Conservation (phyloP, 1,140 invertebrate genomes). For the Heliconius hewitsoni region DNA sequence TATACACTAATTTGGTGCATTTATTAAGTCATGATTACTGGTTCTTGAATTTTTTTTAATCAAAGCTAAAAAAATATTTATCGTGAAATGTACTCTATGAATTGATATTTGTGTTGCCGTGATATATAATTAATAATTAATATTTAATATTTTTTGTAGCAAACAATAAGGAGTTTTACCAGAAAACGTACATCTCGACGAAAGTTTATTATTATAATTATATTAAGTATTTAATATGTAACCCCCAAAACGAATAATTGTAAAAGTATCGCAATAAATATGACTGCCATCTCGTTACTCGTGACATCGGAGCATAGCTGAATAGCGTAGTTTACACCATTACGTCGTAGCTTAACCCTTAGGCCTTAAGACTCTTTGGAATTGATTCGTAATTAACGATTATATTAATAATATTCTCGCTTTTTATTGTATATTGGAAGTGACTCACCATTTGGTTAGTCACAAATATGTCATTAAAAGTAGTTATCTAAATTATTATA, state of each 20-base stretch:
- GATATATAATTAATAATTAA: constrained; percentile 24
- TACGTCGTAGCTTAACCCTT: constrained; percentile 30
- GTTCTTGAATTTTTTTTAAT: too few species aligned
- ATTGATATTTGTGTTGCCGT: neutral
- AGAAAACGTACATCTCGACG: constrained; percentile 31
- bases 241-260: constrained; percentile 30
- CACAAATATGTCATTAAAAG: too few species aligned
- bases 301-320: constrained; percentile 22
- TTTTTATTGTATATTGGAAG: constrained; percentile 23
- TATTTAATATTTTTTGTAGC: constrained; percentile 41
- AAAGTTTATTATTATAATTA: constrained; percentile 26
- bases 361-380: constrained; percentile 36
- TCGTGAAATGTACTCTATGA: neutral
- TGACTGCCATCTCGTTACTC: constrained; percentile 31
- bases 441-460: constrained; percentile 10
- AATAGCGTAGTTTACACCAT: constrained; percentile 27
- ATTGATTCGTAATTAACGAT: constrained; percentile 37
- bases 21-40: neutral
- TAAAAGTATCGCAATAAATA: constrained; percentile 36
- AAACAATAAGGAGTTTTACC: constrained; percentile 38
- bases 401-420: constrained; percentile 23
- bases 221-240: constrained; percentile 34
- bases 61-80: neutral
- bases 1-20: neutral
- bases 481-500: neutral